phyloP scores from a whole-genome alignment of 2,888 invertebrate genomes.

The Mesochorus sp. region DNA sequence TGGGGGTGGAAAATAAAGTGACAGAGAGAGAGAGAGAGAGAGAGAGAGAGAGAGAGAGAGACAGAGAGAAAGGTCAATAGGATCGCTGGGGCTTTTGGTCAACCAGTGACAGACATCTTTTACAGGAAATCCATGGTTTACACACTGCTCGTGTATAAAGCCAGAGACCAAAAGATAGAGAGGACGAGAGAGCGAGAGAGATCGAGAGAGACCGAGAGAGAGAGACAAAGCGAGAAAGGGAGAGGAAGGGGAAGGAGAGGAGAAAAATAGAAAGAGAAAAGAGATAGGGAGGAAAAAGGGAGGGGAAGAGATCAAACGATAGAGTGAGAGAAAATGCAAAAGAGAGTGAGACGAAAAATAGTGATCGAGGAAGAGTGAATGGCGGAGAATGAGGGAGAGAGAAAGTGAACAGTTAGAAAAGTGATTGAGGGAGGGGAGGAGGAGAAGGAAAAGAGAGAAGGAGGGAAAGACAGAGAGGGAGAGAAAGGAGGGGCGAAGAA shows the following conservation, averaged over 20 bases:
- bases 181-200: background rate
- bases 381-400: background rate
- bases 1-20: too few species aligned
- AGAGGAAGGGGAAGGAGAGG: background rate
- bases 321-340: background rate
- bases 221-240: background rate
- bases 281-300: background rate
- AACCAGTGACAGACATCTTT: conserved; percentile 60
- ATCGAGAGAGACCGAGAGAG: background rate
- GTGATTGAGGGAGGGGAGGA: background rate
- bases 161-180: background rate
- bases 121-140: conserved; percentile 77
- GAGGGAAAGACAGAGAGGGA: background rate
- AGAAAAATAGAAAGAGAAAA: background rate
- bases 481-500: background rate
- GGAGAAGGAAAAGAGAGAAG: background rate
- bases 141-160: conserved; percentile 59
- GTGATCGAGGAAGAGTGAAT: background rate
- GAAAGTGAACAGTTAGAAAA: background rate
- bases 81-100: background rate
- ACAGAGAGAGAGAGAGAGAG: conserved; percentile 18
- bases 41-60: conserved; percentile 1
- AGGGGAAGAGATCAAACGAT: background rate
- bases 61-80: conserved; percentile 17
- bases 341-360: background rate